Base-by-base conservation (phyloP, 2,888 invertebrate genomes). In the Drosophila demipolita region DNA sequence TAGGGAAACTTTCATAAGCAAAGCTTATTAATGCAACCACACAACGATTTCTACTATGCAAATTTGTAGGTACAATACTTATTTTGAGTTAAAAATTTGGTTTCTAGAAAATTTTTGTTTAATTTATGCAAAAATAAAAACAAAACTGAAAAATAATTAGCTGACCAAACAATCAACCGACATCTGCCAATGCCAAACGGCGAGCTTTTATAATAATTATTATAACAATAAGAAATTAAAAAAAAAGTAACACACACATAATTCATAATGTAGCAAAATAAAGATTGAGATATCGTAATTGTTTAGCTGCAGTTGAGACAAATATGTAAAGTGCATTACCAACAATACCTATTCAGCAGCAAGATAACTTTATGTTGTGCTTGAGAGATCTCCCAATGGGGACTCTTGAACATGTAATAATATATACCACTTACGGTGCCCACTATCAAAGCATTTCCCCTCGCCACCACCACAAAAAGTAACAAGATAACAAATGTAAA, bases 131-230 rank as follows among this genome's bases (percentile, higher is more conserved):
- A 60, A 59, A 42, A 23, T 23, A 7, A 23, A 23, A 45, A 15
- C 15, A 45, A 45, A 72, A 75, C 38, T 36, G 60, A 63, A 66
- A 66, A 72, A 65, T 45, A 68, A 66, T 54, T 62, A 77, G 77
- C 77, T 76, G 79, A 81, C 79, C 79, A 82, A 81, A 79, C 76
- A 81, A 81, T 79, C 81, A 82, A 76, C 64, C 60, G 58, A 76
- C 73, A 73, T 81, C 81, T 79, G 79, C 82, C 76, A 79, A 75
- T 80, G 78, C 78, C 72, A 72, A 55, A 62, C 35, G 78, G 78
- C 80, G 69, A 79, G 76, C 73, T 78, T 79, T 78, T 75, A 57
- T 68, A 63, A 55, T 42, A 65, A 55, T 38, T 53, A 67, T 45
- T 35, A 38, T 5, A 66, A 52, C 40, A 57, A 52, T 48, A 57